Conservation (phyloP, 2,113 vertebrate genomes). For the Larimichthys crocea region DNA sequence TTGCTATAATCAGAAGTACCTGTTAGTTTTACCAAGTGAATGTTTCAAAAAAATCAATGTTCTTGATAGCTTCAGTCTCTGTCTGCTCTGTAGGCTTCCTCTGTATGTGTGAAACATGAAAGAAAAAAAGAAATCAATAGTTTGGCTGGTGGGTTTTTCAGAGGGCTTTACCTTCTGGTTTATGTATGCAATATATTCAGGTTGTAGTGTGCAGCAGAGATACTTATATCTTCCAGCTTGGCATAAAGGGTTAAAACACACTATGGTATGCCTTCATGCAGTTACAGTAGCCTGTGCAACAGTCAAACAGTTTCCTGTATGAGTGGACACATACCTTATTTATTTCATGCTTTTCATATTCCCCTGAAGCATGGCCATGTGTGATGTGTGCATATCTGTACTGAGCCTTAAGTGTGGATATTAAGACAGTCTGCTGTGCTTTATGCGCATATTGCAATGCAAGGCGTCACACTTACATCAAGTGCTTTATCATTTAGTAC, state of each 20-base stretch:
- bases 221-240: constrained; percentile 17
- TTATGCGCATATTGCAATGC: constrained; percentile 3
- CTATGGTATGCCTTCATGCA: constrained; percentile 53
- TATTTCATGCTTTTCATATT: constrained; percentile 7
- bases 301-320: background rate
- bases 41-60: constrained; percentile 57
- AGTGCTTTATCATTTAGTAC: background rate
- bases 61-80: constrained; percentile 53
- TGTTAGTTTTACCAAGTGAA: constrained; percentile 68
- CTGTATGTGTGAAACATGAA: constrained; percentile 46
- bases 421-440: background rate
- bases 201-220: constrained; percentile 32
- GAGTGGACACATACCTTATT: constrained; percentile 20
- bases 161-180: constrained; percentile 48
- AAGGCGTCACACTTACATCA: background rate
- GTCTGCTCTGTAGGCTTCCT: constrained; percentile 52
- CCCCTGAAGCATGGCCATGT: background rate
- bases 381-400: background rate
- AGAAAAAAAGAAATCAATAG: constrained; percentile 68
- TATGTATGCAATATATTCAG: constrained; percentile 74
- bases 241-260: constrained; percentile 43
- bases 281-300: constrained; percentile 42
- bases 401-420: constrained; percentile 24
- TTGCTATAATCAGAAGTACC: constrained; percentile 49
- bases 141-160: constrained; percentile 70